Percentiles rank a stretch among this genome's conserved stretches.
Evolutionary conservation across 2,113 vertebrate genomes (phyloP).

Genomic region (Amia ocellicauda): DNA sequence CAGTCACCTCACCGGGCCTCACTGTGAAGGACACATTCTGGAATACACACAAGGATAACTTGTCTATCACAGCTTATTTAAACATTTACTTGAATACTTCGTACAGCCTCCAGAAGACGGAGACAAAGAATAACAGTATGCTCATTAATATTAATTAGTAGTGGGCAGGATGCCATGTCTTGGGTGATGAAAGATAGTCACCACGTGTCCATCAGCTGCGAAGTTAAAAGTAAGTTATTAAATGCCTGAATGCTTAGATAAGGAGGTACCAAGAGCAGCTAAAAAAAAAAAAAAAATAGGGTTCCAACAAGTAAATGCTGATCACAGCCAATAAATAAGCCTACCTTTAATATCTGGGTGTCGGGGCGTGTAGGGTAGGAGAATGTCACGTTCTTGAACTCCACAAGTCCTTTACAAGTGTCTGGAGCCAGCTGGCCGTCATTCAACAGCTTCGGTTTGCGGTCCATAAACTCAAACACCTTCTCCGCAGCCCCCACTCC

Average conservation of each 20-base stretch:
- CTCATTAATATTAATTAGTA: no score
- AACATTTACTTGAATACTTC: no score
- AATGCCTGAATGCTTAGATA: no score
- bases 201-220: no score
- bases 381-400: constrained; percentile 85
- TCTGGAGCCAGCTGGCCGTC: constrained; percentile 77
- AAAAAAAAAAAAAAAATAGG: background rate
- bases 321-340: no score
- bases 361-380: constrained; percentile 83
- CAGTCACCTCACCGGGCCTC: constrained; percentile 82
- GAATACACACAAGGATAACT: constrained; percentile 3
- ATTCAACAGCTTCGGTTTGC: constrained; percentile 71
- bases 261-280: no score
- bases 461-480: constrained; percentile 91
- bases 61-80: no score
- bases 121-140: no score
- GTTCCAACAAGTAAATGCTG: background rate
- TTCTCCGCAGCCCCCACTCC: constrained; percentile 94
- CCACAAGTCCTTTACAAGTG: constrained; percentile 76
- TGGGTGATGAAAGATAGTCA: no score
- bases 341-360: constrained; percentile 82
- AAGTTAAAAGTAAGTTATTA: no score
- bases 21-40: constrained; percentile 89
- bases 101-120: no score
- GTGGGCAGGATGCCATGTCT: no score